Base-by-base conservation (phyloP, 2,797 vertebrate species). In the Adelosebastes latens region DNA sequence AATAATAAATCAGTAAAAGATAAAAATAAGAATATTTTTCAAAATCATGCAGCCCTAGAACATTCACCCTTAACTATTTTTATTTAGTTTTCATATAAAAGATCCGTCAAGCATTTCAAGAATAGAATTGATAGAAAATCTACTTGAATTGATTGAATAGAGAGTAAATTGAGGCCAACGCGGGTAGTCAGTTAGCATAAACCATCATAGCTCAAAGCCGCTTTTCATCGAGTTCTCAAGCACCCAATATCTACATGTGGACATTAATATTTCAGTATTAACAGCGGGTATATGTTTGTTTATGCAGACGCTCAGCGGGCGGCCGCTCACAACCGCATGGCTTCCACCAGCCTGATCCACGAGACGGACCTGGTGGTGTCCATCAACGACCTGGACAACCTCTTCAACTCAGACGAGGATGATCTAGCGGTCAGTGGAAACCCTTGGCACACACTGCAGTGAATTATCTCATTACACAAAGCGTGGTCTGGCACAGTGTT, bases 401-500 rank as follows among this genome's bases (percentile, higher is more conserved):
- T 99, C 90, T 99, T 99, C 95, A 99, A 99, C 92, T 99, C 98
- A 0, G 99, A 99, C 68, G 99, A 99, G 94, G 99, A 99, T 85
- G 98, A 99, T 75, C 95, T 99, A 80, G 94, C 96, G 94, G 99
- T 99, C 88, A 97, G 98, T 96, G 71, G 24, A 68, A 75, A 13
- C 59, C 49, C 42, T 73, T 8, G 52, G 72, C 71, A 63, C 63
- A 27, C 77, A 29, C 72, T 27, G 80, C 36, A 65, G 65, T 62
- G 6, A 77, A 62, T 76, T 46, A 75, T 82, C 76, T 81, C 60
- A 66, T 87, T 87, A 87, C 70, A 39, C 72, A 46, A 14, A 61
- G 73, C 13, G 53, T 67, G 29, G 36, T 82, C 68, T 86, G 80
- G 60, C 68, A 34, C 34, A 2, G 20, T 53, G 1, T 66, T 3